Evolutionary conservation across 2,113 vertebrate genomes (phyloP).

Genomic region (Vombatus ursinus): DNA sequence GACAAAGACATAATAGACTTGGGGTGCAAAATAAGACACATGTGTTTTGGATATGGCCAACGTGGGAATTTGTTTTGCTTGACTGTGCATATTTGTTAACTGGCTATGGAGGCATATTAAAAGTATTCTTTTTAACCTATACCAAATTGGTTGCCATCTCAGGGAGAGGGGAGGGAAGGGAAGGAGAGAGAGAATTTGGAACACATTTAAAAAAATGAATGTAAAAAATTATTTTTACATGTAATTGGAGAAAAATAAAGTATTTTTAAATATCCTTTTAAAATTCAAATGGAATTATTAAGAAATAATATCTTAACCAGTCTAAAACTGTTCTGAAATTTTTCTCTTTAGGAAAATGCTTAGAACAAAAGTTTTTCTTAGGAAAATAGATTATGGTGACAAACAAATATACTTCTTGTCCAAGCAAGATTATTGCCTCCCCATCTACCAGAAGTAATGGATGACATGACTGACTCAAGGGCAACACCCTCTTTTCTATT

Average conservation of each 20-base stretch:
- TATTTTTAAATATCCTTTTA: background rate
- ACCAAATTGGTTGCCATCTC: no score
- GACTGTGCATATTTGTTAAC: background rate
- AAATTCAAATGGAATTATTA: background rate
- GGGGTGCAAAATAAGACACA: background rate
- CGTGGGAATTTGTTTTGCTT: background rate
- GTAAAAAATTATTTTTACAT: background rate
- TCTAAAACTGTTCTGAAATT: background rate
- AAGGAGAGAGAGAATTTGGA: no score
- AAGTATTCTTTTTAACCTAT: no score
- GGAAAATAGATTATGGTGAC: background rate
- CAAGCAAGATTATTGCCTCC: background rate
- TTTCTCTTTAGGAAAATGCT: background rate
- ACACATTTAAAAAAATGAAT: no score
- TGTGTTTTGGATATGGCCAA: background rate
- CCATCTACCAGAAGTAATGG: background rate
- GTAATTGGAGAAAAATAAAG: background rate
- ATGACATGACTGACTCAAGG: background rate
- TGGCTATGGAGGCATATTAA: background rate
- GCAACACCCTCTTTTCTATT: background rate
- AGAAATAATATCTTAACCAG: background rate
- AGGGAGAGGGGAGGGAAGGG: no score
- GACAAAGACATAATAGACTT: background rate
- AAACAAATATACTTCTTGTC: background rate
- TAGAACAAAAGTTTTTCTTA: background rate